Evolutionary conservation across 2,888 invertebrate species (phyloP), one percentile per base, ranked within the genome.

Genomic region (Heliothis peltigera): DNA sequence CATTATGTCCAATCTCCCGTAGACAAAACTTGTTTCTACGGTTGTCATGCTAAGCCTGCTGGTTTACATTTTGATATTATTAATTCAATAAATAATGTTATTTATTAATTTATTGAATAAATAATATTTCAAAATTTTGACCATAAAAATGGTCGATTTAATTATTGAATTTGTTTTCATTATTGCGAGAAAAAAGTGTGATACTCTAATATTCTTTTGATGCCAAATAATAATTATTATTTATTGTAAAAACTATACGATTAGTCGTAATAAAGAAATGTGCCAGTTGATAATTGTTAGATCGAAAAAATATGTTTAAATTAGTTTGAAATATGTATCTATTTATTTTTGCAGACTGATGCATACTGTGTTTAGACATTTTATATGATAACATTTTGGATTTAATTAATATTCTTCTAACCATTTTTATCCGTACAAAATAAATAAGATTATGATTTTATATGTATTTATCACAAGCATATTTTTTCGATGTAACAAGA

Each of bases 151-250:
- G 19, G 17, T 32, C 25, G 18, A 17, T 8, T 18, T 28, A 7
- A 2, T 17, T 57, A 1, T n/a, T 21, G 6, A 18, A 17, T 51
- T 17, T 8, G 4, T 49, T 48, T 44, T 7, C 7, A 42, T n/a
- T 60, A 64, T 59, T 64, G 74, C 64, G 72, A 64, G 47, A 39
- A 10, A 42, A 55, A 58, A 64, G 62, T 56, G 68, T 70, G 72
- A 79, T 81, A 76, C 59, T 73, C 68, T 75, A 72, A 49, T 70
- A 73, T 46, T 79, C 79, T 87, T 84, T 89, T 82, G 93, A 94
- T 92, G 91, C 93, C 93, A 94, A 93, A 93, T 92, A 91, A 81
- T 83, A 91, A 81, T 83, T 80, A 85, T 88, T 83, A 91, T 91
- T 93, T 93, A 92, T 92, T 67, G 61, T 75, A 64, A 63, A 72